Evolutionary conservation across 2,888 invertebrate genomes (phyloP).

Genomic region (Leucozona laternaria): DNA sequence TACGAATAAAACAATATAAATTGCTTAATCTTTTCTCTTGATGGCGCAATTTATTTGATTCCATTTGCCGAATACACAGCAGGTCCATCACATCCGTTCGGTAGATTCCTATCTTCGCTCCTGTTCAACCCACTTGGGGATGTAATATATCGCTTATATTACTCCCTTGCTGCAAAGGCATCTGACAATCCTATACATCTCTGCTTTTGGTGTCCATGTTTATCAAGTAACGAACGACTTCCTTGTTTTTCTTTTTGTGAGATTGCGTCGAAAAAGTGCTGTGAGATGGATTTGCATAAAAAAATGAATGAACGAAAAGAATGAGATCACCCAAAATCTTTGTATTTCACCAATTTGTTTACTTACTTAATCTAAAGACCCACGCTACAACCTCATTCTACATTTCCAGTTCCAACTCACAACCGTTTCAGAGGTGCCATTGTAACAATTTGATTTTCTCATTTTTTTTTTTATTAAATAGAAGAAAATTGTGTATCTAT

Average conservation of each 20-base stretch:
- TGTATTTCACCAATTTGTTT: not conserved
- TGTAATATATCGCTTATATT: slow-evolving; percentile 66
- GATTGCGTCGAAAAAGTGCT: not conserved
- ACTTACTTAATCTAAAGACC: not conserved
- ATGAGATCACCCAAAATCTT: slow-evolving; percentile 41
- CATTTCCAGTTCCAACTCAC: no score
- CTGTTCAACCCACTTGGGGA: slow-evolving; percentile 56
- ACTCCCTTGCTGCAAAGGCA: slow-evolving; percentile 49
- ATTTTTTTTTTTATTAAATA: slow-evolving; percentile 3
- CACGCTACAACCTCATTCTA: not conserved
- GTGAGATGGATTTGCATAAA: slow-evolving; percentile 24
- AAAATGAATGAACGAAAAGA: slow-evolving; percentile 20
- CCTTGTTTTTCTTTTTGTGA: slow-evolving; percentile 24
- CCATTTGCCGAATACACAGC: slow-evolving; percentile 62
- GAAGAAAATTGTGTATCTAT: slow-evolving; percentile 48
- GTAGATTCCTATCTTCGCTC: not conserved
- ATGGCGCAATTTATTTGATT: slow-evolving; percentile 76
- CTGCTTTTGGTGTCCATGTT: slow-evolving; percentile 18
- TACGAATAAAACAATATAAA: slow-evolving; percentile 71
- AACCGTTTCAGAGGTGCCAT: slow-evolving; percentile 37
- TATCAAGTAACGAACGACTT: slow-evolving; percentile 42
- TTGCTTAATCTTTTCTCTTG: slow-evolving; percentile 76
- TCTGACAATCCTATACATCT: slow-evolving; percentile 12
- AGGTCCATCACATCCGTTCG: not conserved
- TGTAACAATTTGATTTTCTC: slow-evolving; percentile 65